These are phyloP conservation scores for Lysandra coridon DNA, from an alignment of 2,888 invertebrate species.

Conservation along the genomic window DNA sequence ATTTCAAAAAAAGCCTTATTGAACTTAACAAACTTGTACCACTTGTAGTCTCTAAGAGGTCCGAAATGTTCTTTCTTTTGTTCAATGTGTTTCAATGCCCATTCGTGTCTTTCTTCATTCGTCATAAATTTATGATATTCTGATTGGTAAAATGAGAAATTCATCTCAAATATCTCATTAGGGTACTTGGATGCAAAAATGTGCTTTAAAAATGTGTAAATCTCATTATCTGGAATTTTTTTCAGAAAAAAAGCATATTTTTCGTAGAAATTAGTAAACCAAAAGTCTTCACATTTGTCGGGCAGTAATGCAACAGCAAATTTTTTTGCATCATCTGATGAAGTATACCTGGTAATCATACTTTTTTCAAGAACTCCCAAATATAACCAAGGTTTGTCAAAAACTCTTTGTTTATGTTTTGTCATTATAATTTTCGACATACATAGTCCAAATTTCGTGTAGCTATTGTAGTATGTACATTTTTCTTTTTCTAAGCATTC, in stretches of 20 bases:
- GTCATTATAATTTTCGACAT: slow-evolving; percentile 49
- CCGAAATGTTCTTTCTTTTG: slow-evolving; percentile 50
- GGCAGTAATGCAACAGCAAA: slow-evolving; percentile 50
- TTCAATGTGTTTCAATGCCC: slow-evolving; percentile 56
- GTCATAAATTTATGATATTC: slow-evolving; percentile 51
- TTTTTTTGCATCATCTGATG: slow-evolving; percentile 50
- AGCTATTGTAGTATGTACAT: neutral
- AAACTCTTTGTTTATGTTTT: slow-evolving; percentile 54
- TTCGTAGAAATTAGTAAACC: slow-evolving; percentile 47
- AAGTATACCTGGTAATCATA: slow-evolving; percentile 47
- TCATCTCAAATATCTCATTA: slow-evolving; percentile 51
- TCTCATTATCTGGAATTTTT: slow-evolving; percentile 48
- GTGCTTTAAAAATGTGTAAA: slow-evolving; percentile 50
- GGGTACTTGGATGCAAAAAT: slow-evolving; percentile 52
- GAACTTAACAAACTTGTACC: slow-evolving; percentile 58
- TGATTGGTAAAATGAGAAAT: slow-evolving; percentile 46
- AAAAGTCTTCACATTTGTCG: slow-evolving; percentile 45
- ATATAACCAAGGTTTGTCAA: slow-evolving; percentile 50
- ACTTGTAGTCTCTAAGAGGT: slow-evolving; percentile 49
- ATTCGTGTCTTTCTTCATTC: slow-evolving; percentile 50
- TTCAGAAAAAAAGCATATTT: slow-evolving; percentile 50
- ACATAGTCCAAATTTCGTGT: slow-evolving; percentile 46
- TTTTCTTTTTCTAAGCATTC: neutral
- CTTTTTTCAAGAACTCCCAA: slow-evolving; percentile 46
- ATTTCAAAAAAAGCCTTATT: slow-evolving; percentile 51